These are phyloP conservation scores for Dinomys branickii DNA, from an alignment of 2,113 vertebrate species.

Conservation along the genomic window DNA sequence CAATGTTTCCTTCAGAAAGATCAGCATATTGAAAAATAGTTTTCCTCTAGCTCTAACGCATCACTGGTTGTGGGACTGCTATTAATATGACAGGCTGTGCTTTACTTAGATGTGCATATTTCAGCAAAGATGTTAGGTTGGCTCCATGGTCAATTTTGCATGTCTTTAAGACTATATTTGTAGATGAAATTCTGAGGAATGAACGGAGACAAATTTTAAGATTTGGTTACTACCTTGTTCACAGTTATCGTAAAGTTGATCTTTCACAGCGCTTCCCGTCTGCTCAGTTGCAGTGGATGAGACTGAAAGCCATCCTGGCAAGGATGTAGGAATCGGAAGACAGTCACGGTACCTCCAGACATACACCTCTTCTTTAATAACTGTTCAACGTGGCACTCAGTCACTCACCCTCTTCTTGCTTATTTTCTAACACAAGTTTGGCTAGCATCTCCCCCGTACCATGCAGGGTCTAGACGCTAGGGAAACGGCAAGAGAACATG, in stretches of 20 bases:
- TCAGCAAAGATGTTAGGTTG: background rate
- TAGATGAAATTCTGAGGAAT: background rate
- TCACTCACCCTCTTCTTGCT: background rate
- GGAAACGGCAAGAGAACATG: accelerated
- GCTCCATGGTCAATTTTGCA: background rate
- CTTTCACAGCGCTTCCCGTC: background rate
- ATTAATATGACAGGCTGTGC: accelerated
- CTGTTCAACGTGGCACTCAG: background rate
- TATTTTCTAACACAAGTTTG: background rate
- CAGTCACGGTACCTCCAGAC: background rate
- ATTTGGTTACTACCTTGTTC: background rate
- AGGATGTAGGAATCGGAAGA: background rate
- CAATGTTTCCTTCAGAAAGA: background rate
- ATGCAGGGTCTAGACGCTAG: background rate
- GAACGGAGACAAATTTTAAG: background rate
- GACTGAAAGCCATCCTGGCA: background rate
- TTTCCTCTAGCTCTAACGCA: background rate
- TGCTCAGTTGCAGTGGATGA: background rate
- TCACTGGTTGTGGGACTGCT: background rate
- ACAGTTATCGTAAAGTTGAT: background rate
- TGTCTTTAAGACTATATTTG: background rate
- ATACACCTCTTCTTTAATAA: background rate
- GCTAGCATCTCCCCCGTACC: background rate
- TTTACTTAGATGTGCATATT: background rate
- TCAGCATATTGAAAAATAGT: background rate